Evolutionary conservation across 2,797 vertebrate genomes (phyloP), one percentile per base, ranked within the genome.

Genomic region (Diglossa cyanea): DNA sequence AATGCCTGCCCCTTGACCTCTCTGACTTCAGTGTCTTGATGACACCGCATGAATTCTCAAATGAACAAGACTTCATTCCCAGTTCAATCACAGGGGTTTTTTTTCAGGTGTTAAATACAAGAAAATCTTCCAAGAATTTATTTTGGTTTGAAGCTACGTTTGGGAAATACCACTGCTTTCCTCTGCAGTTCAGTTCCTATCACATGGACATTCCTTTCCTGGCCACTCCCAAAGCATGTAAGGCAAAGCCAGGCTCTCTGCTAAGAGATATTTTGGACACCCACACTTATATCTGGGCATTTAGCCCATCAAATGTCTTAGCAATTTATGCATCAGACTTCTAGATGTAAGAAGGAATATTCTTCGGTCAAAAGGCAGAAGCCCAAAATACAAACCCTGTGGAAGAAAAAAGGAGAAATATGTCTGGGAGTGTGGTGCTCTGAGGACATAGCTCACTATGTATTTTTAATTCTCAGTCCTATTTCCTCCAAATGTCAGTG

Each of bases 341-440:
- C 7, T 26, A 40, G 13, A 73, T 39, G 9, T 4, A 40, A 68
- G 42, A 82, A 82, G 3, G 14, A 72, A 65, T 61, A 10, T 13
- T 75, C 45, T 74, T 62, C 70, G 17, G 5, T n/a, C 5, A 50
- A 54, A 68, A 85, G 14, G 4, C 10, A 82, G 35, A 31, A 81
- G 9, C 14, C 5, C 9, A 53, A 82, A 68, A 19, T 3, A 24
- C 14, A 60, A 60, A 42, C 3, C 1, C 0, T 7, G 3, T 10
- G 9, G 23, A 17, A 6, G 73, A 30, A 48, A 66, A 18, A 28
- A 16, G 3, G 19, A 71, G 4, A 30, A 79, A 40, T 54, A 62
- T 24, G 0, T 30, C 17, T 3, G 1, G 28, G 20, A 58, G 7
- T 17, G 5, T 55, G 28, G 7, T 39, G 3, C 39, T 85, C 71